Conservation (phyloP, 1,140 invertebrate genomes). For the Coelopa frigida region DNA sequence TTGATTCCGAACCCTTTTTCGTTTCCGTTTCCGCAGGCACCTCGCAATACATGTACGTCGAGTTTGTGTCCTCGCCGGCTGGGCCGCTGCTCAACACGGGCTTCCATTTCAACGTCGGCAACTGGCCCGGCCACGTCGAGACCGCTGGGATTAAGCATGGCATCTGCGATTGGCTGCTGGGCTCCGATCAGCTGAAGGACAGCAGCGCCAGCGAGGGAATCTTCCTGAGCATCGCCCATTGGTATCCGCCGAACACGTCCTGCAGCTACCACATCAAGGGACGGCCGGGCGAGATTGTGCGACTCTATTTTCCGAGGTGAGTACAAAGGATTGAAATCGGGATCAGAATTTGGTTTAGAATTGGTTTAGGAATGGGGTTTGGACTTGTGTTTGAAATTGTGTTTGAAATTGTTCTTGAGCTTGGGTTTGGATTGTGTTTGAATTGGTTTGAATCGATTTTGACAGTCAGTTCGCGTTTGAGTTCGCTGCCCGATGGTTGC, state of each 20-base stretch:
- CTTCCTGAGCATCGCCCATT: conserved; percentile 83
- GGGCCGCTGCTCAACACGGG: conserved; percentile 82
- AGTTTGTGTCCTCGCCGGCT: conserved; percentile 83
- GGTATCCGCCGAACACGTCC: conserved; percentile 85
- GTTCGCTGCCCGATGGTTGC: too few species aligned
- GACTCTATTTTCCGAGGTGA: conserved; percentile 79
- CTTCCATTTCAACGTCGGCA: conserved; percentile 88
- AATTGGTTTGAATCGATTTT: too few species aligned
- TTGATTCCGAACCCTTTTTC: background rate
- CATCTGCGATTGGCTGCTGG: conserved; percentile 79
- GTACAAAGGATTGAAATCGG: conserved; percentile 7
- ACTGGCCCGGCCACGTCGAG: conserved; percentile 85
- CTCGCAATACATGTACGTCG: conserved; percentile 80
- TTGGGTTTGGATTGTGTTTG: too few species aligned
- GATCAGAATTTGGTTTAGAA: too few species aligned
- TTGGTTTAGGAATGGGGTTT: too few species aligned
- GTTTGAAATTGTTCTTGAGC: too few species aligned
- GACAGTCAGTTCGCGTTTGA: too few species aligned
- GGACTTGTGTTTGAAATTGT: too few species aligned
- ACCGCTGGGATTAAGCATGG: conserved; percentile 75
- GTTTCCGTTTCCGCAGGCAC: conserved; percentile 49
- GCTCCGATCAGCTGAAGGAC: conserved; percentile 66
- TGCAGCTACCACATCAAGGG: conserved; percentile 85
- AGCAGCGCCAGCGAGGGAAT: conserved; percentile 75
- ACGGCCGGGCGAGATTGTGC: conserved; percentile 71